Percentiles rank a stretch among this genome's conserved stretches.
These are phyloP conservation scores for Aphaenogaster rudis DNA, from an alignment of 1,140 invertebrate species.

Conservation along the genomic window DNA sequence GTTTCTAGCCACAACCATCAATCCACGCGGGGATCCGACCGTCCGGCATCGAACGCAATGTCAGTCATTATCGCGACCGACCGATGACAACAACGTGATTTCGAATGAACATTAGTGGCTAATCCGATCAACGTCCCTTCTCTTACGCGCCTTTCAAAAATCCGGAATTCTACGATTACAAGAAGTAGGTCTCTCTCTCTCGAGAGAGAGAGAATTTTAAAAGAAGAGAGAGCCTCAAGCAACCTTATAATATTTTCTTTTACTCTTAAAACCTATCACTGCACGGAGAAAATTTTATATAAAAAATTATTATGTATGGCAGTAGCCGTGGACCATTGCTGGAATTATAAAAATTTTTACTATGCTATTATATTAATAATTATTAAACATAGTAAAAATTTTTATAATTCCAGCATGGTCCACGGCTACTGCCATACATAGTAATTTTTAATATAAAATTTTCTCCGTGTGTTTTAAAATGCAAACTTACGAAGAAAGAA, in stretches of 20 bases:
- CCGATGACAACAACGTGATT: constrained; percentile 25
- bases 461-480: background rate
- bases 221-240: background rate
- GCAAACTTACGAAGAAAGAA: background rate
- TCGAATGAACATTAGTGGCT: constrained; percentile 13
- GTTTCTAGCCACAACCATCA: constrained; percentile 57
- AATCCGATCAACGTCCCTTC: constrained; percentile 10
- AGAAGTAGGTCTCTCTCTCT: background rate
- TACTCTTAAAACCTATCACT: background rate
- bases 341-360: no score
- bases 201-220: background rate
- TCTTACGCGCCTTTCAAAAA: background rate
- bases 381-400: no score
- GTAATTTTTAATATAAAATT: no score
- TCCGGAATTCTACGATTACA: background rate
- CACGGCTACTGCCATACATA: no score
- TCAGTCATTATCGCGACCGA: constrained; percentile 44
- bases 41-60: constrained; percentile 4
- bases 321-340: no score
- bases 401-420: no score
- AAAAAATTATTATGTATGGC: no score
- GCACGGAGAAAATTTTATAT: no score
- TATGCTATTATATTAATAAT: no score
- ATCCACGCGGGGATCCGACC: constrained; percentile 29
- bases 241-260: background rate